Conservation (phyloP, 2,797 vertebrate genomes). For the Serranus cabrilla region DNA sequence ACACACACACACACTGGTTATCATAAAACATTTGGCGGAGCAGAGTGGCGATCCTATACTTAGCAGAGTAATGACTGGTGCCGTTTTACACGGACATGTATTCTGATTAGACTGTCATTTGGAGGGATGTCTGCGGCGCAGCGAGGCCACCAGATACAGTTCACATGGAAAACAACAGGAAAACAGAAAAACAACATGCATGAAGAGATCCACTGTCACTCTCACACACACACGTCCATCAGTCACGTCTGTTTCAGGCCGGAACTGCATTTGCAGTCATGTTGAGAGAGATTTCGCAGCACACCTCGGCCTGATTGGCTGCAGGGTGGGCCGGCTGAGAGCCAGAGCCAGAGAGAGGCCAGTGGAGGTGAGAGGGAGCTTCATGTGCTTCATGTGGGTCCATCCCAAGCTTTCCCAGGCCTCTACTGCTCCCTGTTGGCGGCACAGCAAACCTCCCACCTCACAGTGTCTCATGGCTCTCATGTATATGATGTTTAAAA, state of each 20-base stretch:
- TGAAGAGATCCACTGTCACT: constrained; percentile 24
- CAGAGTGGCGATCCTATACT: constrained; percentile 78
- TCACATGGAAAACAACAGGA: constrained; percentile 74
- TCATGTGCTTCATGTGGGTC: neutral
- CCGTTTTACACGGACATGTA: constrained; percentile 79
- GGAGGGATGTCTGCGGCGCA: constrained; percentile 75
- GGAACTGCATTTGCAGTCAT: constrained; percentile 16
- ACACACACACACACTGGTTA: constrained; percentile 79
- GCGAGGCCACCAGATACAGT: constrained; percentile 69
- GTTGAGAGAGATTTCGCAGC: constrained; percentile 58
- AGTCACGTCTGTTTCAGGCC: constrained; percentile 24
- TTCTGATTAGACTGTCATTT: constrained; percentile 86
- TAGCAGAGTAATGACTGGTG: constrained; percentile 83
- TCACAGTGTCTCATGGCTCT: constrained; percentile 23
- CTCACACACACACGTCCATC: constrained; percentile 39
- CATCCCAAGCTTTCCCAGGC: constrained; percentile 47
- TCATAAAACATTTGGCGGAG: constrained; percentile 71
- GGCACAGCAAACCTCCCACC: constrained; percentile 23
- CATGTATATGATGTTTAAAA: neutral
- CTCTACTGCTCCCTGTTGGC: constrained; percentile 84
- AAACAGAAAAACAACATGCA: constrained; percentile 47
- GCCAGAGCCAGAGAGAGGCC: constrained; percentile 12
- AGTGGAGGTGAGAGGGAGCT: constrained; percentile 39
- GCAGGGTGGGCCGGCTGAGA: constrained; percentile 4
- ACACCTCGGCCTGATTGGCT: constrained; percentile 9